Conservation (phyloP, 2,113 vertebrate genomes). For the Malaclemys terrapin region DNA sequence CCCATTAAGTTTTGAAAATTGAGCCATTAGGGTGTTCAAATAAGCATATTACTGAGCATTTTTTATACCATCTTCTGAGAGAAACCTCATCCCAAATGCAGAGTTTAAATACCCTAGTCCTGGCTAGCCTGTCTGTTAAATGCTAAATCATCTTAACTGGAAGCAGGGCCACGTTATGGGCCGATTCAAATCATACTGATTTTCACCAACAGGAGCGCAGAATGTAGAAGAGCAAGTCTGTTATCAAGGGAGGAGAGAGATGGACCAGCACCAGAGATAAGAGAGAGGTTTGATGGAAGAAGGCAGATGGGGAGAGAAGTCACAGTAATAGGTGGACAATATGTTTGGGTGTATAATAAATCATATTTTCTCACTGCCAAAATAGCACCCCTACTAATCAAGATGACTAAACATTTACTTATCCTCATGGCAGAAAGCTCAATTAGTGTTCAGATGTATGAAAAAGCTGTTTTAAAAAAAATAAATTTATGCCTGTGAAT, state of each 20-base stretch:
- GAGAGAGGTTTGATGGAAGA: neutral
- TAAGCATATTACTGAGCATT: neutral
- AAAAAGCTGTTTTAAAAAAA: conserved; percentile 50
- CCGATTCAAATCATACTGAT: neutral
- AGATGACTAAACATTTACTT: neutral
- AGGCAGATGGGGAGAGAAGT: neutral
- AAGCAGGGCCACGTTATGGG: neutral
- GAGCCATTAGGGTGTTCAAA: neutral
- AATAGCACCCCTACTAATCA: conserved; percentile 57
- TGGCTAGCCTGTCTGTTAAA: conserved; percentile 40
- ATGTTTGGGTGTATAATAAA: conserved; percentile 41
- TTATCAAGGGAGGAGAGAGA: neutral
- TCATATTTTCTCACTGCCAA: conserved; percentile 34
- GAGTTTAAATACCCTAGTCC: conserved; percentile 14
- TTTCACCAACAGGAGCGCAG: conserved; percentile 20
- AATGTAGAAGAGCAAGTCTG: neutral
- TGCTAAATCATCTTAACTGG: neutral
- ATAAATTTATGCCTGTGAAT: neutral
- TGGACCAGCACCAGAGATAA: conserved; percentile 12
- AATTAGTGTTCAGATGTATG: conserved; percentile 15
- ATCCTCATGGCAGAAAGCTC: conserved; percentile 43
- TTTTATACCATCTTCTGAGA: neutral
- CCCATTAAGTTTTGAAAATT: neutral
- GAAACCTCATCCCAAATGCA: neutral
- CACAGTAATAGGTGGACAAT: conserved; percentile 3